phyloP scores from a whole-genome alignment of 2,888 invertebrate genomes.

The Aporophyla lueneburgensis region DNA sequence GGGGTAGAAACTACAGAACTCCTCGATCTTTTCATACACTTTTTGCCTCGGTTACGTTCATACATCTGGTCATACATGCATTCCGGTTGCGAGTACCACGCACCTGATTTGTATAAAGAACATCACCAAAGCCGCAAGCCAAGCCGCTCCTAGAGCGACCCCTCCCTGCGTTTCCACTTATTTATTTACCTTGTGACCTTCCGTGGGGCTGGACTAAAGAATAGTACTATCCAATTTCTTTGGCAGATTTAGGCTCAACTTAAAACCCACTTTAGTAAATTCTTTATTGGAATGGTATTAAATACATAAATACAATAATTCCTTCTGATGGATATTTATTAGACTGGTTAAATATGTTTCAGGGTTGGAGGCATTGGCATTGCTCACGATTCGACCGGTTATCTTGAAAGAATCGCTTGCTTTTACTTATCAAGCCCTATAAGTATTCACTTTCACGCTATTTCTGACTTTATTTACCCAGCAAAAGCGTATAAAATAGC shows the following conservation, averaged over 20 bases:
- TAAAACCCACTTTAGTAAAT: not conserved
- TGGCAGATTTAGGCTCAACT: not conserved
- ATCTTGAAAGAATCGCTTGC: constrained; percentile 30
- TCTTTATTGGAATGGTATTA: not conserved
- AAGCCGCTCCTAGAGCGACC: too few species aligned
- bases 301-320: constrained; percentile 1
- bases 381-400: constrained; percentile 13
- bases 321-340: not conserved
- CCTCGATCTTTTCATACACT: too few species aligned
- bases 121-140: too few species aligned
- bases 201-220: too few species aligned
- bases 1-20: too few species aligned
- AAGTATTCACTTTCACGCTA: not conserved
- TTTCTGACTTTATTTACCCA: not conserved
- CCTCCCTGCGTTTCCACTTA: too few species aligned
- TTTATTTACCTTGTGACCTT: too few species aligned
- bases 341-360: constrained; percentile 5
- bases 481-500: not conserved
- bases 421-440: constrained; percentile 11
- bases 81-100: too few species aligned
- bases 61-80: too few species aligned
- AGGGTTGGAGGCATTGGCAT: constrained; percentile 34
- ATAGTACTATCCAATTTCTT: too few species aligned
- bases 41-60: too few species aligned
- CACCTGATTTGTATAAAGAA: too few species aligned